Conservation (phyloP, 1,140 invertebrate genomes). For the Pseudomyrmex concolor region DNA sequence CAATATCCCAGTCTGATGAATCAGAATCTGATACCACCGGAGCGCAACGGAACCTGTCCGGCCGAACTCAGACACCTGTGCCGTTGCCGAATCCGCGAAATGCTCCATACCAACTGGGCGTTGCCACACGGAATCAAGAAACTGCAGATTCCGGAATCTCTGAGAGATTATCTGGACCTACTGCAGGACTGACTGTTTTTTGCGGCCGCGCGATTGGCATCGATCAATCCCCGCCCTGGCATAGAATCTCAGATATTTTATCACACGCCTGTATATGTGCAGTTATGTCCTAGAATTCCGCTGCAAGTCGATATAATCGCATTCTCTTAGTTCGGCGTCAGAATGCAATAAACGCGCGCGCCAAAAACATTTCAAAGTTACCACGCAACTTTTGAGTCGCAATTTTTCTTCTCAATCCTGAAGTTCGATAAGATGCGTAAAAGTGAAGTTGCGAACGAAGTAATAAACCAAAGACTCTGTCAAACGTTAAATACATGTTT, state of each 20-base stretch:
- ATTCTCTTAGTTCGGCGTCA: background rate
- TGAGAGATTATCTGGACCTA: slow-evolving; percentile 91
- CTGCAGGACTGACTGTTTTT: slow-evolving; percentile 86
- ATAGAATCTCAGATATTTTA: slow-evolving; percentile 9
- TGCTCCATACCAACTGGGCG: slow-evolving; percentile 88
- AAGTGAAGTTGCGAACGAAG: slow-evolving; percentile 5
- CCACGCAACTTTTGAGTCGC: background rate
- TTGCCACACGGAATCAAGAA: slow-evolving; percentile 90
- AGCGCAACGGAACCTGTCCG: slow-evolving; percentile 87
- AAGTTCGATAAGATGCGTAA: background rate
- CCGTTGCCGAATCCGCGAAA: slow-evolving; percentile 88
- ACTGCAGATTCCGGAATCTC: slow-evolving; percentile 87
- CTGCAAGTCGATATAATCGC: slow-evolving; percentile 16
- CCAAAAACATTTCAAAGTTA: background rate
- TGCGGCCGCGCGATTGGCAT: background rate
- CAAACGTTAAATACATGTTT: background rate
- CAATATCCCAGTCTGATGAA: slow-evolving; percentile 88
- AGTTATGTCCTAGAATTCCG: slow-evolving; percentile 16
- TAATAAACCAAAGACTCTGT: slow-evolving; percentile 7
- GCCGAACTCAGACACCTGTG: slow-evolving; percentile 85
- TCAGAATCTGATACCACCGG: slow-evolving; percentile 87
- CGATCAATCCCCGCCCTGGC: background rate
- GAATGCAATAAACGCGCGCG: background rate
- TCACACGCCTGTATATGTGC: background rate
- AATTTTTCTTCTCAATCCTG: background rate